Base-by-base conservation (phyloP, 2,888 invertebrate species). In the Cephus sareptanus region DNA sequence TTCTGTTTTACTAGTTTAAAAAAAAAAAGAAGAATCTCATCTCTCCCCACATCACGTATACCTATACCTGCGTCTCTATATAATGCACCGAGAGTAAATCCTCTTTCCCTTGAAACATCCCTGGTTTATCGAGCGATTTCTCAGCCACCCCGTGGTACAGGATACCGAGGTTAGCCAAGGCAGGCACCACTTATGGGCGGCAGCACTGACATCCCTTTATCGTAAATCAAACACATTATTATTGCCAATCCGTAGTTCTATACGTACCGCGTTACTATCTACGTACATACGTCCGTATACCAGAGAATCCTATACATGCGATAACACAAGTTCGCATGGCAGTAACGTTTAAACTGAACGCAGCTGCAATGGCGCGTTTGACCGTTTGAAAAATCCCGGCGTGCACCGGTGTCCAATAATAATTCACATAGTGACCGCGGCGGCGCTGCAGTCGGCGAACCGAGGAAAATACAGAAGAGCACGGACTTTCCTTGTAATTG, bases 181-280 rank as follows among this genome's bases (percentile, higher is more conserved):
- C 34, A 75, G 76, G 76, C 78, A 73, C 69, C 73, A 75, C 78
- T 78, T 76, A 75, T 35, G 15, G 71, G 37, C 30, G 70, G 70
- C 70, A 30, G 70, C 33, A 70, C 70, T 70, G 70, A 70, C 70
- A 70, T 70, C 33, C 80, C 81, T 88, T 84, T 83, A 84, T 84
- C 86, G 86, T 88, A 89, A 89, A 89, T 89, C 89, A 89, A 82
- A 81, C 79, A 84, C 82, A 84, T 88, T 88, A 87, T 88, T 87
- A 86, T 86, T 84, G 82, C 79, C 74, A 40, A 40, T 40, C 40
- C 40, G 40, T 40, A 40, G 15, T 40, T 40, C 40, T 40, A 15
- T 15, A 15, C 40, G 40, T 40, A 40, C 40, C 77, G 76, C 77
- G 79, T 77, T 74, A 75, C 71, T 68, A 37, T 77, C 79, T 75